These are phyloP conservation scores for Fragum fragum DNA, from an alignment of 2,888 invertebrate species.

Conservation along the genomic window DNA sequence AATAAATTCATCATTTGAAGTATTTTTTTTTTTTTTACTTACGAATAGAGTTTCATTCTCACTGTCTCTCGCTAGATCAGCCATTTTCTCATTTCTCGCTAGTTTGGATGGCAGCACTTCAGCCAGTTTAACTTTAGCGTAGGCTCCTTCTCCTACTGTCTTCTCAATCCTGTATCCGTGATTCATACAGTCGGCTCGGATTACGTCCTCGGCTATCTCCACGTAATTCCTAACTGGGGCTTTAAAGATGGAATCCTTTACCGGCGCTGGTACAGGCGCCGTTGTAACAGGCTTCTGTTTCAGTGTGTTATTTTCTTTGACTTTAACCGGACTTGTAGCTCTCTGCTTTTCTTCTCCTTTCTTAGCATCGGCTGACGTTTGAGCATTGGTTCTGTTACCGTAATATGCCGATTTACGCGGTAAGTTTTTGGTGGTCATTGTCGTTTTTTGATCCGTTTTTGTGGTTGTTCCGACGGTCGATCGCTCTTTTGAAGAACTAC, in stretches of 20 bases:
- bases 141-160: constrained; percentile 73
- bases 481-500: constrained; percentile 17
- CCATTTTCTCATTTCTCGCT: constrained; percentile 64
- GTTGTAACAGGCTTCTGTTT: neutral
- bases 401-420: constrained; percentile 23
- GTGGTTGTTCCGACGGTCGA: neutral
- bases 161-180: constrained; percentile 72
- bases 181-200: constrained; percentile 69
- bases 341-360: neutral
- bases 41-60: constrained; percentile 15
- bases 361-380: neutral
- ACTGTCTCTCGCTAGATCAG: constrained; percentile 52
- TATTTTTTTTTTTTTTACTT: neutral
- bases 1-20: too few species aligned
- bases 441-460: neutral
- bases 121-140: constrained; percentile 76
- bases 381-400: neutral
- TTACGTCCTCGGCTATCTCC: constrained; percentile 58
- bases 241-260: constrained; percentile 42
- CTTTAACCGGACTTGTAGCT: neutral
- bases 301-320: neutral
- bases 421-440: neutral
- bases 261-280: neutral
- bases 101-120: constrained; percentile 72
- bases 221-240: constrained; percentile 27